These are phyloP conservation scores for Cyclura pinguis DNA, from an alignment of 2,797 vertebrate genomes.

Conservation along the genomic window DNA sequence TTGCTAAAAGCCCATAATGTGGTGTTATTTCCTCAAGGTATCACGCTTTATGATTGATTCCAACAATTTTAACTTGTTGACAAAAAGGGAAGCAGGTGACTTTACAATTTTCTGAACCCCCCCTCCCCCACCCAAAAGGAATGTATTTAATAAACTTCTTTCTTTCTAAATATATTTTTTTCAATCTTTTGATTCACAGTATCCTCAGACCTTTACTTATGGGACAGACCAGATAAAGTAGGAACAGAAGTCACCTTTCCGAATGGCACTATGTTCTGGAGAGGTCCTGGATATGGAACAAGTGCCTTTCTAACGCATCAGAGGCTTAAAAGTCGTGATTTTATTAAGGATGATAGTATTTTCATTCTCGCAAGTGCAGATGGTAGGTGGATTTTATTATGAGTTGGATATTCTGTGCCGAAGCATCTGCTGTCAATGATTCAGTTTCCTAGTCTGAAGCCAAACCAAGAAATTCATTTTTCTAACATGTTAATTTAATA, in stretches of 20 bases:
- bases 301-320: slow-evolving; percentile 83
- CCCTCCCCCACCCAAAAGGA: neutral
- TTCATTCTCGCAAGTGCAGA: slow-evolving; percentile 90
- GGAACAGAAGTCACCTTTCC: slow-evolving; percentile 76
- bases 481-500: no score
- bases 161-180: no score
- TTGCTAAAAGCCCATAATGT: neutral
- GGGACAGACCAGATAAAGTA: slow-evolving; percentile 90
- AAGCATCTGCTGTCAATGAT: neutral
- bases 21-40: neutral
- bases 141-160: slow-evolving; percentile 1
- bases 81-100: neutral
- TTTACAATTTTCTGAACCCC: neutral
- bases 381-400: slow-evolving; percentile 78
- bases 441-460: no score
- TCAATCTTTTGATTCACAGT: slow-evolving; percentile 35
- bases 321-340: slow-evolving; percentile 88
- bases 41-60: neutral
- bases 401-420: neutral
- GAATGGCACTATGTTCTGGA: slow-evolving; percentile 85
- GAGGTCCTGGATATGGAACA: slow-evolving; percentile 82
- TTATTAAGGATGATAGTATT: slow-evolving; percentile 88
- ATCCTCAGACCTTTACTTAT: slow-evolving; percentile 66
- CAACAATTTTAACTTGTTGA: neutral
- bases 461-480: no score